phyloP scores from a whole-genome alignment of 2,797 vertebrate species.

The Pseudochirops cupreus region DNA sequence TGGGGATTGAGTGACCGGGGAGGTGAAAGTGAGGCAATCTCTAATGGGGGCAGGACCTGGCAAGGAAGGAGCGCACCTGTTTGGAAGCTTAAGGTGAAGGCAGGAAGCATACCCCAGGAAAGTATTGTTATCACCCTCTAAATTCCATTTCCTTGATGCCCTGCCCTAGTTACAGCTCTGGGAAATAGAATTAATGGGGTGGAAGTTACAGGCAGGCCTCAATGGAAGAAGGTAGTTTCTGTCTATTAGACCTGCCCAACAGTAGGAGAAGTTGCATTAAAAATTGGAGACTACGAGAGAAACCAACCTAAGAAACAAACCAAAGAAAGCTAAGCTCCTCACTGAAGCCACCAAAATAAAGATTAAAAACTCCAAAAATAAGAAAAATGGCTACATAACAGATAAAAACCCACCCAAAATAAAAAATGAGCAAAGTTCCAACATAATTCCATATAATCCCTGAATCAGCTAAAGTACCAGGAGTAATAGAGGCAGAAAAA shows the following conservation, averaged over 20 bases:
- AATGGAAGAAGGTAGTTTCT: not conserved
- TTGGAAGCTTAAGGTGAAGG: not conserved
- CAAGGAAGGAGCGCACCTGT: not conserved
- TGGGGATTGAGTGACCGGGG: not conserved
- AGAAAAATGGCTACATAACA: not conserved
- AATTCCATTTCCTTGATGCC: not conserved
- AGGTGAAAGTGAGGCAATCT: not conserved
- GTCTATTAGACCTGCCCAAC: not conserved
- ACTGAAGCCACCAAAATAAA: not conserved
- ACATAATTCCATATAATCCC: not conserved
- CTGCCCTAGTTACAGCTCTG: not conserved
- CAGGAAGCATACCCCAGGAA: not conserved
- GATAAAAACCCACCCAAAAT: not conserved
- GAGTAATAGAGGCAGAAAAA: not conserved
- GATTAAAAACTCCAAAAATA: not conserved
- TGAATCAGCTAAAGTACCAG: not conserved
- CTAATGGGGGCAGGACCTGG: not conserved
- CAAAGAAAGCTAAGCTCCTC: not conserved
- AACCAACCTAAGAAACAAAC: not conserved
- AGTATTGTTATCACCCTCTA: not conserved
- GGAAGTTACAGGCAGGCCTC: not conserved
- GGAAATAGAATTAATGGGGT: not conserved
- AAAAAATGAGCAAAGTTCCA: not conserved
- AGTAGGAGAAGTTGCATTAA: not conserved
- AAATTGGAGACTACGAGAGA: not conserved